Conservation (phyloP, 1,140 invertebrate species). For the Pseudomyrmex gracilis region DNA sequence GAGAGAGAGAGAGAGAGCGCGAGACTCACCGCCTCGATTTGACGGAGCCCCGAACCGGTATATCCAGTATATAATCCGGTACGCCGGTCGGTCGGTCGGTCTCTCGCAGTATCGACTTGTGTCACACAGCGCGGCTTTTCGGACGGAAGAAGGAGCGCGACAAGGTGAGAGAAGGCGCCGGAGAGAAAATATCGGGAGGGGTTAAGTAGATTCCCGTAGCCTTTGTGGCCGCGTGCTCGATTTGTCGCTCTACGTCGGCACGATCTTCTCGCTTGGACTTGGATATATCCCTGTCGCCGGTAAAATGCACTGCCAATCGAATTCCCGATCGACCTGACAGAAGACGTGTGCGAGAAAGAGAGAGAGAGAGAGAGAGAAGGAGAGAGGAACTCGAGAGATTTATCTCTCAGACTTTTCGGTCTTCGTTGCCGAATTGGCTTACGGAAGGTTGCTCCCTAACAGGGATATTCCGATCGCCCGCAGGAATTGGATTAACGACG, state of each 20-base stretch:
- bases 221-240: constrained; percentile 68
- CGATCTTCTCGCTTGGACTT: constrained; percentile 39
- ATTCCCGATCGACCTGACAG: constrained; percentile 54
- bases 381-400: constrained; percentile 13
- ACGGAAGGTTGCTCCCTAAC: constrained; percentile 7
- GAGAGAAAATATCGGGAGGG: constrained; percentile 36
- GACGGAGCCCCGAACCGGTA: constrained; percentile 5
- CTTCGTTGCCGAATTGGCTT: constrained; percentile 45
- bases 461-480: constrained; percentile 5
- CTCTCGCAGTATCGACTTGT: constrained; percentile 42
- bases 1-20: constrained; percentile 18
- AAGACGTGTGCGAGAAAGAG: neutral
- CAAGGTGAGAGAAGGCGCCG: constrained; percentile 45
- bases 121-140: constrained; percentile 54
- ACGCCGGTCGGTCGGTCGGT: neutral
- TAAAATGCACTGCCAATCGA: constrained; percentile 71
- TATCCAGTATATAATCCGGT: constrained; percentile 34
- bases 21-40: constrained; percentile 32
- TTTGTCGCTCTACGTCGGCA: constrained; percentile 51
- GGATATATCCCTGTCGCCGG: constrained; percentile 44
- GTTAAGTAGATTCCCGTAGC: constrained; percentile 81
- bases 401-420: constrained; percentile 18
- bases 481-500: constrained; percentile 28
- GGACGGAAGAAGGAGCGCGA: constrained; percentile 55
- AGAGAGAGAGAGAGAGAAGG: neutral